Conservation (phyloP, 1,140 invertebrate genomes). For the Zelostemma sp. region DNA sequence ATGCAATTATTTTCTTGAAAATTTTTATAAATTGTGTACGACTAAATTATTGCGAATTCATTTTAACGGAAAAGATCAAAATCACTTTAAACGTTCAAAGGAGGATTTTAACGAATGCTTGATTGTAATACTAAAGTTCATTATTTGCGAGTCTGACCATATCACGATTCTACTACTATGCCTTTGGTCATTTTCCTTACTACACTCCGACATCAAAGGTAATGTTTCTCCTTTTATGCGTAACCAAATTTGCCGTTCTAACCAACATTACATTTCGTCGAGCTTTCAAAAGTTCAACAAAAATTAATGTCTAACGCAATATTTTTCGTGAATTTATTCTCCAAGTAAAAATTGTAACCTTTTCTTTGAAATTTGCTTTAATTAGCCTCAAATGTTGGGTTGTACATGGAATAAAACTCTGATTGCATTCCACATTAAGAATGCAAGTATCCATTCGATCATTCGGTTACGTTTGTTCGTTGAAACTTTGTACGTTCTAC, state of each 20-base stretch:
- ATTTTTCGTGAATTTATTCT: not conserved
- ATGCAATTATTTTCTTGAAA: not conserved
- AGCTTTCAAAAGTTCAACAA: not conserved
- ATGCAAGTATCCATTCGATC: not conserved
- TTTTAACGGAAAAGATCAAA: no score
- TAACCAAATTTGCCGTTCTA: conserved; percentile 22
- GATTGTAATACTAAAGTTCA: conserved; percentile 7
- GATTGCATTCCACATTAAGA: not conserved
- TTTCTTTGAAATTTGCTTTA: not conserved
- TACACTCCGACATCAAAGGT: conserved; percentile 28
- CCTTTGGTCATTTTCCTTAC: conserved; percentile 17
- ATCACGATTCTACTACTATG: conserved; percentile 32
- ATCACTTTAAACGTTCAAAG: no score
- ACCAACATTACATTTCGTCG: conserved; percentile 25
- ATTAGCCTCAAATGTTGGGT: not conserved
- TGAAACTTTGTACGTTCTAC: conserved; percentile 2
- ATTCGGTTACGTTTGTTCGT: conserved; percentile 20
- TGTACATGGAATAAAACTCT: not conserved
- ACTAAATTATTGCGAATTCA: no score
- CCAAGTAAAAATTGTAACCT: no score
- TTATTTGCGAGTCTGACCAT: conserved; percentile 21
- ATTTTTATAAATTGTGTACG: no score
- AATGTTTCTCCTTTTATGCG: conserved; percentile 23
- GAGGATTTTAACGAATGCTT: not conserved
- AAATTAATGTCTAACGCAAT: conserved; percentile 13